Conservation (phyloP, 2,888 invertebrate genomes). For the Cataglyphis livida region DNA sequence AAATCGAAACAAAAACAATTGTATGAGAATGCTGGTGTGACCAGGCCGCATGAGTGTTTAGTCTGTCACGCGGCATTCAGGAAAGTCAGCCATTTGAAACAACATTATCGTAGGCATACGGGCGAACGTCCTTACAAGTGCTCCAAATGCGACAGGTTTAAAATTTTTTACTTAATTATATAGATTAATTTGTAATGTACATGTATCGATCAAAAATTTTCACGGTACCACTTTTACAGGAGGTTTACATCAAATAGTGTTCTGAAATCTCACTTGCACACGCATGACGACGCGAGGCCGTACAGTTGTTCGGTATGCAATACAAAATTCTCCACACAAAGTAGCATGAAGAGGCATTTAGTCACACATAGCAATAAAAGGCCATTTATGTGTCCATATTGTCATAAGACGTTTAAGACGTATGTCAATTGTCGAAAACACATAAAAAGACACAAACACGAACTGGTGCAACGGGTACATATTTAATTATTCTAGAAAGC, state of each 20-base stretch:
- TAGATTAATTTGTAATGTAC: background rate
- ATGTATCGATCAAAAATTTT: background rate
- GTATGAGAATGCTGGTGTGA: slow-evolving; percentile 78
- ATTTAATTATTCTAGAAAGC: background rate
- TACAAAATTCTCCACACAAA: slow-evolving; percentile 84
- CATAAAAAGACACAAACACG: slow-evolving; percentile 88
- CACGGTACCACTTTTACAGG: slow-evolving; percentile 71
- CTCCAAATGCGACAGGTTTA: slow-evolving; percentile 83
- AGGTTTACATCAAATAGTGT: slow-evolving; percentile 87
- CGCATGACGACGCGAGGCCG: slow-evolving; percentile 86
- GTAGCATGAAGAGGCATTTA: slow-evolving; percentile 85
- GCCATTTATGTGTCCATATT: slow-evolving; percentile 85
- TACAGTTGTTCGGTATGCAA: slow-evolving; percentile 87
- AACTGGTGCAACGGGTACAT: slow-evolving; percentile 85
- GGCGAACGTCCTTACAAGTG: slow-evolving; percentile 85
- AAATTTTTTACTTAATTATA: background rate
- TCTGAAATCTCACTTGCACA: slow-evolving; percentile 87
- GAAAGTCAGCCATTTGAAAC: slow-evolving; percentile 88
- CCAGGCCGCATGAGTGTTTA: slow-evolving; percentile 86
- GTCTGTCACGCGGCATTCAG: slow-evolving; percentile 86
- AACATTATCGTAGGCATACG: slow-evolving; percentile 84
- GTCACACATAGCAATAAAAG: slow-evolving; percentile 85
- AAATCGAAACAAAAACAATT: slow-evolving; percentile 78
- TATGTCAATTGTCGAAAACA: slow-evolving; percentile 89
- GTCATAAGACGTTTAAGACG: slow-evolving; percentile 85